Base-by-base conservation (phyloP, 2,797 vertebrate species). In the Parotocinclus haroldoi region DNA sequence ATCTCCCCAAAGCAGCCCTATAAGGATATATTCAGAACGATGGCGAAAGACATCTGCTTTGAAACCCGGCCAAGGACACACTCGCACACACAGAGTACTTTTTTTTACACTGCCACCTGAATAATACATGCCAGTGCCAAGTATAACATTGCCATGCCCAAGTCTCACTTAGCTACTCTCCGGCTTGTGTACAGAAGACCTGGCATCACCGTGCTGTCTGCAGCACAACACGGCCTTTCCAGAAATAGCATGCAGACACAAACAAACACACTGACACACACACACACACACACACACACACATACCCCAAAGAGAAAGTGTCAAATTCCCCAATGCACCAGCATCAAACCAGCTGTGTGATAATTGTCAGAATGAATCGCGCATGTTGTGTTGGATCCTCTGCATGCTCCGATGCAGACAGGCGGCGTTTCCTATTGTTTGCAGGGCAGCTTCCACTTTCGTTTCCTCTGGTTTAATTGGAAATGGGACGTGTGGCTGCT, bases 251-350 rank as follows among this genome's bases (percentile, higher is more conserved):
- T 74, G 59, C 81, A 76, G 70, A 69, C 27, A 27, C 27, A 27
- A 27, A 27, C 27, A 27, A 27, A 27, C 27, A 27, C 27, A 27
- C 63, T 40, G 59, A 60, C 54, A 18, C 65, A 49, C 48, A 55
- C 39, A 55, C 58, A 55, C 49, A 18, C 44, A 13, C 62, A 38
- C 58, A 40, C 56, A 51, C 58, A 44, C 64, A 53, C 59, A 59
- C 53, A 52, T 49, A 37, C 49, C 51, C 61, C 61, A 59, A 66
- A 75, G 67, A 44, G 75, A 74, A 76, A 79, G 76, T 80, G 83
- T 71, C 78, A 85, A 72, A 87, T 88, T 86, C 85, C 82, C 82
- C 81, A 79, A 62, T 16, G 42, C 36, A 40, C 67, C 81, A 79
- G 74, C 71, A 80, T 79, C 63, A 55, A 19, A 69, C 72, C 70